Percentiles rank a stretch among this genome's conserved stretches.
Evolutionary conservation across 2,888 invertebrate species (phyloP).

Genomic region (Andrena chrysosceles): DNA sequence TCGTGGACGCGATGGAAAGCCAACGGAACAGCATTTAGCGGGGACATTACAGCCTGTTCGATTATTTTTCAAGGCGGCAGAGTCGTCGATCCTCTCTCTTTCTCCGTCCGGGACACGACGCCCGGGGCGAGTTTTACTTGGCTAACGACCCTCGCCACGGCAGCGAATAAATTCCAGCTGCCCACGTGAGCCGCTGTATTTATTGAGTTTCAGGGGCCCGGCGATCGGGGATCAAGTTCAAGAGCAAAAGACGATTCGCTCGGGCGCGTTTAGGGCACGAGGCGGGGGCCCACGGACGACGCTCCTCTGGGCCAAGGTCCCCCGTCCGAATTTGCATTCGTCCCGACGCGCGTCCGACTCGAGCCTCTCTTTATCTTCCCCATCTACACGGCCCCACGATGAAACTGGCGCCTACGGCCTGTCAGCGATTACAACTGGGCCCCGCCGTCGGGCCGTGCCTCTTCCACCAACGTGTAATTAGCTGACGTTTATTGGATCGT

Average conservation of each 20-base stretch:
- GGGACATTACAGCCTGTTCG: constrained; percentile 46
- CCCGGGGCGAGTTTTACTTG: constrained; percentile 43
- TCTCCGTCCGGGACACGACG: constrained; percentile 1
- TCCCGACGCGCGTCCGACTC: neutral
- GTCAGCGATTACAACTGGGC: constrained; percentile 10
- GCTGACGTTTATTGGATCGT: constrained; percentile 28
- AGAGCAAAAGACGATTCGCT: constrained; percentile 51
- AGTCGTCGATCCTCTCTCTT: constrained; percentile 51
- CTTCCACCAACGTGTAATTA: constrained; percentile 30
- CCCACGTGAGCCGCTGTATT: constrained; percentile 52
- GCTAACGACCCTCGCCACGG: constrained; percentile 51
- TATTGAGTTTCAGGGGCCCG: constrained; percentile 38
- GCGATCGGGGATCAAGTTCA: constrained; percentile 67
- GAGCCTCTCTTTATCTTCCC: constrained; percentile 15
- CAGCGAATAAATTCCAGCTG: constrained; percentile 61
- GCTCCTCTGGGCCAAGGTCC: constrained; percentile 69
- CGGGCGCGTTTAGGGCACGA: constrained; percentile 17
- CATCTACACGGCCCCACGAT: constrained; percentile 22
- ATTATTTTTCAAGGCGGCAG: constrained; percentile 48
- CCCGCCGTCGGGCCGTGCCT: neutral
- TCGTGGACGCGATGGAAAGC: constrained; percentile 18
- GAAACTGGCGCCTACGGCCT: neutral
- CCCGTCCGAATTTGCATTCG: constrained; percentile 59
- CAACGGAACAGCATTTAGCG: constrained; percentile 46
- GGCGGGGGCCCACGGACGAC: constrained; percentile 27